phyloP scores from a whole-genome alignment of 30 jellyfish, hydroid and myxozoan genomes.

The Morbakka virulenta region DNA sequence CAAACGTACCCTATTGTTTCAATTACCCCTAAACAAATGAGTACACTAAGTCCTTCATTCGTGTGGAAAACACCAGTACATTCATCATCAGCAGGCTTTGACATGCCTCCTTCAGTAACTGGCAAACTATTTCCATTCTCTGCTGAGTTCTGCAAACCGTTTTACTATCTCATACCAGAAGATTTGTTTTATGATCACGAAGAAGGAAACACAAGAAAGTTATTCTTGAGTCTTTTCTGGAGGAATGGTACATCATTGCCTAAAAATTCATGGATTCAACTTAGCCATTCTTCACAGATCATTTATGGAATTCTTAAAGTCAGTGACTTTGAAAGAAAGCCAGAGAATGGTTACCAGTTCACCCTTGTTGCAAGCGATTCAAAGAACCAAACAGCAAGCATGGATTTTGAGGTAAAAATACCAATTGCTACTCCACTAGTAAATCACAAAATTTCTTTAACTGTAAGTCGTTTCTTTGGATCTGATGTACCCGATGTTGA shows the following conservation, averaged over 20 bases:
- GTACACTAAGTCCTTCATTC: background rate
- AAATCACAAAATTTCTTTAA: conserved; percentile 36
- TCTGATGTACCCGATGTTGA: conserved; percentile 67
- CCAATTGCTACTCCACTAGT: conserved; percentile 51
- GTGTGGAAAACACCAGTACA: background rate
- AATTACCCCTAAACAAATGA: background rate
- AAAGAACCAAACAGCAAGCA: conserved; percentile 50
- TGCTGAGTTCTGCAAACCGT: conserved; percentile 63
- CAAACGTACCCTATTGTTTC: too few relatives aligned
- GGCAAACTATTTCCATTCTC: conserved; percentile 59
- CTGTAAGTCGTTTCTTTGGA: conserved; percentile 64
- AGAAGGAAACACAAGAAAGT: conserved; percentile 71
- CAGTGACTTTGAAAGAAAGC: conserved; percentile 38
- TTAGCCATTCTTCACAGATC: conserved; percentile 75
- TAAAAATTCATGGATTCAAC: conserved; percentile 76
- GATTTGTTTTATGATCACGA: conserved; percentile 47
- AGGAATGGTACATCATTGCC: conserved; percentile 21
- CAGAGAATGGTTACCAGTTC: conserved; percentile 41
- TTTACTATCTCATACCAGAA: conserved; percentile 45
- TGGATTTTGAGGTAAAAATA: conserved; percentile 46
- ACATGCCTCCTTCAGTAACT: conserved; percentile 59
- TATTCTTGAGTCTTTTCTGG: conserved; percentile 35
- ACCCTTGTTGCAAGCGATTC: conserved; percentile 73
- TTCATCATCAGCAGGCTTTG: background rate
- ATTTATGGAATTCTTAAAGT: conserved; percentile 69